phyloP scores from a whole-genome alignment of 2,888 invertebrate genomes.

The Agrochola macilenta region DNA sequence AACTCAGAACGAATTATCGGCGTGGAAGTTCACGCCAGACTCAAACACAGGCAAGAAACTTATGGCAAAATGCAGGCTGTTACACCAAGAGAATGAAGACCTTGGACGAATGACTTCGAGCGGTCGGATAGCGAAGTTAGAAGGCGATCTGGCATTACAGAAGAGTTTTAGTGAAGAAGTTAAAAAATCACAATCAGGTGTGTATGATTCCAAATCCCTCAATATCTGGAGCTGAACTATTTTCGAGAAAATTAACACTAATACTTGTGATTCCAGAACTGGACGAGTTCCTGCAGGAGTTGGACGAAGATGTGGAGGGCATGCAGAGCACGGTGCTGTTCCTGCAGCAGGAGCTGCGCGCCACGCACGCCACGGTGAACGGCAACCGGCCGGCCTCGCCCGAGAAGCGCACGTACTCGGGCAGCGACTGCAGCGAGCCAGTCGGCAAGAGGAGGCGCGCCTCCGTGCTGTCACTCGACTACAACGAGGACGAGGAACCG shows the following conservation, averaged over 20 bases:
- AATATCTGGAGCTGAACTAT: background rate
- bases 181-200: slow-evolving; percentile 98
- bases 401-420: slow-evolving; percentile 86
- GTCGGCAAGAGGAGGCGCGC: slow-evolving; percentile 93
- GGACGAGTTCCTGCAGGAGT: slow-evolving; percentile 98
- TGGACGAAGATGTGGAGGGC: slow-evolving; percentile 99
- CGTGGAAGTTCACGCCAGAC: slow-evolving; percentile 99
- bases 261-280: slow-evolving; percentile 92
- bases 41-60: slow-evolving; percentile 99
- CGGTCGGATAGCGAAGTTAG: slow-evolving; percentile 98
- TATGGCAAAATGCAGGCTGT: slow-evolving; percentile 98
- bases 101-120: slow-evolving; percentile 98
- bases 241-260: slow-evolving; percentile 15
- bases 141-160: slow-evolving; percentile 98
- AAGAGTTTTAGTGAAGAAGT: slow-evolving; percentile 99
- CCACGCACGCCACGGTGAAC: slow-evolving; percentile 90
- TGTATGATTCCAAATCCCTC: slow-evolving; percentile 52
- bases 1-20: slow-evolving; percentile 98
- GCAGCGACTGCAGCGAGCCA: slow-evolving; percentile 85
- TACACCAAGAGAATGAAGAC: slow-evolving; percentile 99
- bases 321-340: slow-evolving; percentile 99
- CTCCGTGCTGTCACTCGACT: slow-evolving; percentile 93
- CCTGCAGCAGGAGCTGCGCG: slow-evolving; percentile 97
- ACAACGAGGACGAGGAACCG: slow-evolving; percentile 94
- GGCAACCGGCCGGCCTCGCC: slow-evolving; percentile 79